Percentiles rank a stretch among this genome's conserved stretches.
These are phyloP conservation scores for Pterocles burchelli DNA, from an alignment of 2,113 vertebrate species.

Conservation along the genomic window DNA sequence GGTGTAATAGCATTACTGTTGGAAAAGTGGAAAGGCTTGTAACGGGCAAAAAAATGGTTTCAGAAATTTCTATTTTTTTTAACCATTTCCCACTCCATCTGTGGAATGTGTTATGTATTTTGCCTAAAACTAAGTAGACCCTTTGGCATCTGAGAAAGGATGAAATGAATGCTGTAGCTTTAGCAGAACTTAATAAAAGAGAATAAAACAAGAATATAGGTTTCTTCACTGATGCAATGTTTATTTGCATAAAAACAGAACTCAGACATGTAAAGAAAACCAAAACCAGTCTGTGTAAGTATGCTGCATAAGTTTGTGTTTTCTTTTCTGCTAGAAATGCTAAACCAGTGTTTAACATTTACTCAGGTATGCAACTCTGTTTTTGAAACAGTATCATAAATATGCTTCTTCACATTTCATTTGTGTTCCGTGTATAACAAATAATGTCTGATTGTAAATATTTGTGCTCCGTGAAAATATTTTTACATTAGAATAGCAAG, in stretches of 20 bases:
- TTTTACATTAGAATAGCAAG: not conserved
- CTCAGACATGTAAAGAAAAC: not conserved
- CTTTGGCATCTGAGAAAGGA: not conserved
- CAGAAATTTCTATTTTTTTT: not conserved
- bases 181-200: not conserved
- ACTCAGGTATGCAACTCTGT: not conserved
- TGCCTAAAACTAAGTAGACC: not conserved
- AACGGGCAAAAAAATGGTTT: not conserved
- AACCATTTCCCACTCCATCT: not conserved
- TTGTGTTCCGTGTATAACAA: not conserved
- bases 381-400: not conserved
- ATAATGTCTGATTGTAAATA: not conserved
- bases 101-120: not conserved
- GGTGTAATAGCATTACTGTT: not conserved
- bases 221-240: not conserved
- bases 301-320: not conserved
- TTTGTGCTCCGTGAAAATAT: not conserved
- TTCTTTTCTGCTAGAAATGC: not conserved
- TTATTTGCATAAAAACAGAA: slow-evolving; percentile 4
- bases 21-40: not conserved
- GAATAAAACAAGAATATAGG: not conserved
- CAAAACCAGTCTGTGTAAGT: not conserved
- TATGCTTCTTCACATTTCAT: not conserved
- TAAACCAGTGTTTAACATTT: not conserved
- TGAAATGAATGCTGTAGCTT: not conserved